A percentile compares a stretch with the other conserved stretches of the same genome.
Conservation (phyloP, 2,888 invertebrate genomes). For the Polyploca ridens region DNA sequence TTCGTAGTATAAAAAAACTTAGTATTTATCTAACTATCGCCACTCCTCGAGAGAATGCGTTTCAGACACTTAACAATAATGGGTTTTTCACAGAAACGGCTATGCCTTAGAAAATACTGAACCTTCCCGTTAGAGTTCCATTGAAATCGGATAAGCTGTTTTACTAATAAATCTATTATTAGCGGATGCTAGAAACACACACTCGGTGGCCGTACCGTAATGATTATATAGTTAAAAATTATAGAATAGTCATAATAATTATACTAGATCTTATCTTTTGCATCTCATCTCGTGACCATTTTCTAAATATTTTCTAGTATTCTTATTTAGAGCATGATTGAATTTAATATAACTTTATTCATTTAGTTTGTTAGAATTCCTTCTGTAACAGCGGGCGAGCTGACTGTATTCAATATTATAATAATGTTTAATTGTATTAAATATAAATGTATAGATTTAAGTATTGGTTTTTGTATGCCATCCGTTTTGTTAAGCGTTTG, state of each 20-base stretch:
- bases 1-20: no score
- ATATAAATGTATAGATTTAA: background rate
- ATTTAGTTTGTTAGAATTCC: conserved; percentile 15
- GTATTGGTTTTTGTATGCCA: background rate
- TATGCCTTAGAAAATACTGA: no score
- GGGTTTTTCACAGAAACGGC: no score
- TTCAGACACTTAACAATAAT: background rate
- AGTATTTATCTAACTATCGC: no score
- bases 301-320: conserved; percentile 2
- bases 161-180: no score
- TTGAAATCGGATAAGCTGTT: no score
- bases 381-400: conserved; percentile 69
- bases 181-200: no score
- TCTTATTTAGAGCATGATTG: conserved; percentile 18
- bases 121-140: no score
- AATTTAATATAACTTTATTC: background rate
- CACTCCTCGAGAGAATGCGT: background rate
- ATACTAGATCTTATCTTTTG: background rate
- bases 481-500: background rate
- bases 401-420: conserved; percentile 41
- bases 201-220: no score
- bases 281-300: conserved; percentile 5
- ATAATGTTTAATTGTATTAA: conserved; percentile 20
- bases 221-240: background rate
- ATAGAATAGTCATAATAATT: background rate